Conservation (phyloP, 2,888 invertebrate species). For the Tridacna gigas region DNA sequence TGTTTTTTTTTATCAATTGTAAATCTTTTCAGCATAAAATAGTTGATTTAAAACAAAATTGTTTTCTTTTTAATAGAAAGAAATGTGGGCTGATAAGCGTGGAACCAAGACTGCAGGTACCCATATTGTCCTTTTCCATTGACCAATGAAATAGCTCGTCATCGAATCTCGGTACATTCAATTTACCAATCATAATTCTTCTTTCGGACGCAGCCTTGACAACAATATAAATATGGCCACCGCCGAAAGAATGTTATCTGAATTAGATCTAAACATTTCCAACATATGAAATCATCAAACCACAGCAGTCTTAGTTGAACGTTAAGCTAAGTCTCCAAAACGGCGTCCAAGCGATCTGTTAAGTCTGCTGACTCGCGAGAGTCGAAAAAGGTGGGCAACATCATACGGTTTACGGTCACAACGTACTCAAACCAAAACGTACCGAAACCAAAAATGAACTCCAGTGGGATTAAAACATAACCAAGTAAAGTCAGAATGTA, state of each 20-base stretch:
- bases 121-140: no score
- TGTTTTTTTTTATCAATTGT: no score
- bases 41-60: no score
- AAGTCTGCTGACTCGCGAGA: slow-evolving; percentile 23
- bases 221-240: slow-evolving; percentile 57
- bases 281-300: not conserved
- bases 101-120: no score
- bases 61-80: no score
- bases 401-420: no score
- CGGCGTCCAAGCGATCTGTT: slow-evolving; percentile 33
- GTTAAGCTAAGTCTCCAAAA: not conserved
- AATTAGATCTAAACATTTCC: slow-evolving; percentile 18
- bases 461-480: no score
- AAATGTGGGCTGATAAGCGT: no score
- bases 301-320: not conserved
- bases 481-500: no score
- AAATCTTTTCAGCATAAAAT: no score
- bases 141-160: slow-evolving; percentile 34
- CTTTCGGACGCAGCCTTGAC: slow-evolving; percentile 49
- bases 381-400: slow-evolving; percentile 17
- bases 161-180: slow-evolving; percentile 43
- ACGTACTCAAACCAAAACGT: no score
- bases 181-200: slow-evolving; percentile 41
- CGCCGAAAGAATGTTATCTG: slow-evolving; percentile 20
- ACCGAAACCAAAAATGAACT: no score